Conservation (phyloP, 1,140 invertebrate species). For the Oryctes rhinoceros region DNA sequence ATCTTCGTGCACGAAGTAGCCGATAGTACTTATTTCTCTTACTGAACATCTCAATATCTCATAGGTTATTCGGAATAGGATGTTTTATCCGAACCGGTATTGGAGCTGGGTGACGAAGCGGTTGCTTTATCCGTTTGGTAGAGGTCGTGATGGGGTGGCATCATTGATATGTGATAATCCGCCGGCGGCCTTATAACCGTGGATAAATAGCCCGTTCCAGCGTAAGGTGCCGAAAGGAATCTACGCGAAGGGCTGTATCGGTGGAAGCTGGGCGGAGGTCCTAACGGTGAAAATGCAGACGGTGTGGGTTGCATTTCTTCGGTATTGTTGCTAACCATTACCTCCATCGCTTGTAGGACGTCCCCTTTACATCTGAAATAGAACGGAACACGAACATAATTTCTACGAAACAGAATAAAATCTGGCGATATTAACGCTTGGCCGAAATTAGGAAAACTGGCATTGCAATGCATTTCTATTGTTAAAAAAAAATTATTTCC, state of each 20-base stretch:
- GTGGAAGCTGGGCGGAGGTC: slow-evolving; percentile 67
- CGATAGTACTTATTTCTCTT: slow-evolving; percentile 17
- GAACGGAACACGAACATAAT: background rate
- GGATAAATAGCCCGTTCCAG: slow-evolving; percentile 80
- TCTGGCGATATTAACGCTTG: no score
- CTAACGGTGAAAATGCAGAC: slow-evolving; percentile 79
- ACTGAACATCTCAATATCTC: slow-evolving; percentile 25
- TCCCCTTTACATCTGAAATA: slow-evolving; percentile 72
- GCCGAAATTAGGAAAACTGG: background rate
- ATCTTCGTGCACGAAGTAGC: background rate
- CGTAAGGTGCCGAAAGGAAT: slow-evolving; percentile 80
- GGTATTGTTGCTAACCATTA: slow-evolving; percentile 76
- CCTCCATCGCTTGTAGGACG: slow-evolving; percentile 89
- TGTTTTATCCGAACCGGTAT: slow-evolving; percentile 61
- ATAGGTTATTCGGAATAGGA: slow-evolving; percentile 62
- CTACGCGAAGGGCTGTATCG: slow-evolving; percentile 69
- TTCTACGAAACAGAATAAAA: background rate
- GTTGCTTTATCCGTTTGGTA: slow-evolving; percentile 61
- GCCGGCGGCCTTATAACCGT: slow-evolving; percentile 74
- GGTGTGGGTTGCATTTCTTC: slow-evolving; percentile 59
- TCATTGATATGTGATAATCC: slow-evolving; percentile 55
- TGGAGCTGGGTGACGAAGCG: slow-evolving; percentile 62
- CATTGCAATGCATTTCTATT: no score
- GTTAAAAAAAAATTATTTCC: no score
- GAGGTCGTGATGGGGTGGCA: slow-evolving; percentile 57